phyloP scores from a whole-genome alignment of 2,797 vertebrate genomes.

The Hypotaenidia okinawae region DNA sequence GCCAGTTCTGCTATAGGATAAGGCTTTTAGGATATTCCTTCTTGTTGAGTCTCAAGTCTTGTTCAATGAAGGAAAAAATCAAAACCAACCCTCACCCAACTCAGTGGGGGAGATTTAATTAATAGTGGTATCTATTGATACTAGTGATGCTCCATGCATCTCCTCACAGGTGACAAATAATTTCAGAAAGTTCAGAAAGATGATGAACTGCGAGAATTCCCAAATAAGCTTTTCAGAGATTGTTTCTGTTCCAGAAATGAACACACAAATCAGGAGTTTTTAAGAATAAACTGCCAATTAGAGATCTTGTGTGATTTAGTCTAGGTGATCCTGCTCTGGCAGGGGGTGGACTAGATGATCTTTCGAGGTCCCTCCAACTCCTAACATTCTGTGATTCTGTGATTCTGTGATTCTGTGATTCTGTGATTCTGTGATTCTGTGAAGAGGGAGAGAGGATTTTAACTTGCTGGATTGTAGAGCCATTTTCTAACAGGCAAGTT shows the following conservation, averaged over 20 bases:
- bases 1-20: not conserved
- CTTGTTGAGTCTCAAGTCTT: not conserved
- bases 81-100: not conserved
- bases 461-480: not conserved
- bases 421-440: too few species aligned
- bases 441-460: not conserved
- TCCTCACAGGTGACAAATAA: not conserved
- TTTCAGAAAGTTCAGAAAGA: not conserved
- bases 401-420: too few species aligned
- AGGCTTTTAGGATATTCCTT: not conserved
- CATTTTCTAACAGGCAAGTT: conserved; percentile 22
- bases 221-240: not conserved
- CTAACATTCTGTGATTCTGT: too few species aligned
- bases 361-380: too few species aligned
- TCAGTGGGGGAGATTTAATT: not conserved
- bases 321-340: too few species aligned
- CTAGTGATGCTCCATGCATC: not conserved
- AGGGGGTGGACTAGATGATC: too few species aligned
- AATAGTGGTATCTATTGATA: not conserved
- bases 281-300: not conserved
- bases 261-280: not conserved
- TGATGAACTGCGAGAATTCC: not conserved
- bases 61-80: not conserved
- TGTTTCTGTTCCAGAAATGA: not conserved
- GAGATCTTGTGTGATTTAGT: not conserved